Conservation (phyloP, 2,113 vertebrate species). For the Scomber colias region DNA sequence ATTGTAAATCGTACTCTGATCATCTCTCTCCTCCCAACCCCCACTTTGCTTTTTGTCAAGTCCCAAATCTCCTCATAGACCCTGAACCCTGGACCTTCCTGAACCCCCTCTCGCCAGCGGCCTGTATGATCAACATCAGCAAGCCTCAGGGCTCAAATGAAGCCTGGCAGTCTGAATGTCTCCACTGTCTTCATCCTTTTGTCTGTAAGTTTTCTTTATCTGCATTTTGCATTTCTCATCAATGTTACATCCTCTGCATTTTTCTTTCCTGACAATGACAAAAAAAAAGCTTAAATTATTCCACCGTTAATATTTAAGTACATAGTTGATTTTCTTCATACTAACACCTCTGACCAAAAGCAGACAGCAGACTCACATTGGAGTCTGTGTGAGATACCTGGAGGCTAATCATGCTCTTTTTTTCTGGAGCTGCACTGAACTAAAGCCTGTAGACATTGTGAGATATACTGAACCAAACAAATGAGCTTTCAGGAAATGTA, state of each 20-base stretch:
- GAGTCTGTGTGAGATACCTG: too few relatives aligned
- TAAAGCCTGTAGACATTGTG: too few relatives aligned
- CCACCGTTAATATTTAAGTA: not conserved
- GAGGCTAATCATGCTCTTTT: too few relatives aligned
- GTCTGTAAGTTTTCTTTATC: conserved; percentile 20
- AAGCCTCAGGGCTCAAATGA: conserved; percentile 43
- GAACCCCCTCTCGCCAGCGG: conserved; percentile 42
- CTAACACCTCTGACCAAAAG: too few relatives aligned
- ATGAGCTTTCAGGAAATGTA: too few relatives aligned
- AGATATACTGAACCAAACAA: too few relatives aligned
- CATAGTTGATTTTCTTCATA: too few relatives aligned
- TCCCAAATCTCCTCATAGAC: conserved; percentile 27
- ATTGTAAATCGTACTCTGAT: conserved; percentile 41
- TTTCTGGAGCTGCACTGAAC: too few relatives aligned
- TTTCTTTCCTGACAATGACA: not conserved
- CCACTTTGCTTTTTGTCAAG: conserved; percentile 19
- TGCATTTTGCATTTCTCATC: not conserved
- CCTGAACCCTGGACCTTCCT: conserved; percentile 48
- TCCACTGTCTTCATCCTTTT: conserved; percentile 17
- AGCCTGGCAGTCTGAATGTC: not conserved
- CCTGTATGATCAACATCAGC: conserved; percentile 47
- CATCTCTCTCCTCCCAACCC: conserved; percentile 13
- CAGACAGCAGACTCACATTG: too few relatives aligned
- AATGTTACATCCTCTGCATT: not conserved
- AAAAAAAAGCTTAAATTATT: too few relatives aligned